phyloP scores from a whole-genome alignment of 2,113 vertebrate species.

The Tragulus kanchil region DNA sequence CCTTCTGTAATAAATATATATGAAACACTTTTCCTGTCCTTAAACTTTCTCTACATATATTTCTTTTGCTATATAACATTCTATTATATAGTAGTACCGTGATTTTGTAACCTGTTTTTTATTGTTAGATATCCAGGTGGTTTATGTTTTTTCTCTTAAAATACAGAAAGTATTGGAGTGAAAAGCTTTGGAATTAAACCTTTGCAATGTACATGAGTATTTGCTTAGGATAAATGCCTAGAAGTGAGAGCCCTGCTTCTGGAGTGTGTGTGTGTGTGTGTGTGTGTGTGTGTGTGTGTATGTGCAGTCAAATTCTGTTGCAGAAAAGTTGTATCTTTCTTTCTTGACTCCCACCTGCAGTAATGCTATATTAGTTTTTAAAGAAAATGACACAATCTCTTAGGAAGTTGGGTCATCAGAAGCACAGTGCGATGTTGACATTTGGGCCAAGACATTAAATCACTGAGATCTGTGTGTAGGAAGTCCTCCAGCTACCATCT shows the following conservation, averaged over 20 bases:
- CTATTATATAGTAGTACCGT: neutral
- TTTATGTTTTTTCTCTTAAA: slow-evolving; percentile 43
- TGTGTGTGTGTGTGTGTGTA: neutral
- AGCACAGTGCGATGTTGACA: neutral
- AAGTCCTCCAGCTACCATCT: slow-evolving; percentile 22
- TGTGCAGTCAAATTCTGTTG: slow-evolving; percentile 24
- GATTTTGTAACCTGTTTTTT: slow-evolving; percentile 50
- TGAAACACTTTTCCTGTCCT: neutral
- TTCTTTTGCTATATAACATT: slow-evolving; percentile 2
- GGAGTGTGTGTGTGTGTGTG: too few relatives aligned
- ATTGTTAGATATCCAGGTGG: neutral
- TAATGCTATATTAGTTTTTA: slow-evolving; percentile 49
- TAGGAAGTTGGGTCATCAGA: slow-evolving; percentile 10
- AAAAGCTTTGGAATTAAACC: neutral
- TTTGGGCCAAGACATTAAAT: slow-evolving; percentile 60
- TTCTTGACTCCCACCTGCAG: neutral
- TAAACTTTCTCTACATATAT: neutral
- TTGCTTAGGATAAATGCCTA: neutral
- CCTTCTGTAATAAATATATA: neutral
- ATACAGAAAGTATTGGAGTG: neutral
- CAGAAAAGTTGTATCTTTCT: neutral
- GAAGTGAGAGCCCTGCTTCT: neutral
- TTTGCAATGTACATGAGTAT: neutral
- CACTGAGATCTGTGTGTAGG: slow-evolving; percentile 23
- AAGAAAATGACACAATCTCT: slow-evolving; percentile 31